phyloP scores from a whole-genome alignment of 1,140 invertebrate species.

The Chionoecetes opilio region DNA sequence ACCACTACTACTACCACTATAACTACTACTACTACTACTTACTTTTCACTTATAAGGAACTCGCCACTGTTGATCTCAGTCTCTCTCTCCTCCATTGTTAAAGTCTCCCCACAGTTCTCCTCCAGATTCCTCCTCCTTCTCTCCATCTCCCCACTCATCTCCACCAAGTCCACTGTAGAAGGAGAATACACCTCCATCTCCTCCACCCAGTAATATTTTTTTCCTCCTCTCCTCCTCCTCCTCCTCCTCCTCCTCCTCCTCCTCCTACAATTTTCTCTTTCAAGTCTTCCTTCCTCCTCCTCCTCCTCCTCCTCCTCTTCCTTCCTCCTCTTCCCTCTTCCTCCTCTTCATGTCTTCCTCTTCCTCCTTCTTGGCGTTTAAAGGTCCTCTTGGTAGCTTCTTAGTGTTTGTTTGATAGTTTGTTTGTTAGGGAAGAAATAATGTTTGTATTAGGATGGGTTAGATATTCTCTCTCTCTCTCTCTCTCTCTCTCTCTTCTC shows the following conservation, averaged over 20 bases:
- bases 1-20: background rate
- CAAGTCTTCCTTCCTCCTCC: background rate
- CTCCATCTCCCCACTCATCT: conserved; percentile 30
- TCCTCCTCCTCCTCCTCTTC: background rate
- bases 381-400: background rate
- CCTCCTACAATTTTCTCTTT: background rate
- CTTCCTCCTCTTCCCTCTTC: background rate
- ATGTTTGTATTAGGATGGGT: no score
- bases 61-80: conserved; percentile 84
- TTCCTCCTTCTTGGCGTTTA: background rate
- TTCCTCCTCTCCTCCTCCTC: background rate
- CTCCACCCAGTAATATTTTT: background rate
- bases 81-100: background rate
- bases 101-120: background rate
- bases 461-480: no score
- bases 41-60: conserved; percentile 90
- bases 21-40: conserved; percentile 82
- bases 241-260: background rate
- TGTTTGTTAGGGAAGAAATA: no score
- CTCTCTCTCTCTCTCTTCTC: no score
- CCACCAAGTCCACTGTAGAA: conserved; percentile 14
- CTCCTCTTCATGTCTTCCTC: background rate
- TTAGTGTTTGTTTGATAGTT: no score
- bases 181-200: conserved; percentile 25
- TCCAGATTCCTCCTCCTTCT: background rate